These are phyloP conservation scores for Mactra quadrangularis DNA, from an alignment of 1,140 invertebrate species.

Conservation along the genomic window DNA sequence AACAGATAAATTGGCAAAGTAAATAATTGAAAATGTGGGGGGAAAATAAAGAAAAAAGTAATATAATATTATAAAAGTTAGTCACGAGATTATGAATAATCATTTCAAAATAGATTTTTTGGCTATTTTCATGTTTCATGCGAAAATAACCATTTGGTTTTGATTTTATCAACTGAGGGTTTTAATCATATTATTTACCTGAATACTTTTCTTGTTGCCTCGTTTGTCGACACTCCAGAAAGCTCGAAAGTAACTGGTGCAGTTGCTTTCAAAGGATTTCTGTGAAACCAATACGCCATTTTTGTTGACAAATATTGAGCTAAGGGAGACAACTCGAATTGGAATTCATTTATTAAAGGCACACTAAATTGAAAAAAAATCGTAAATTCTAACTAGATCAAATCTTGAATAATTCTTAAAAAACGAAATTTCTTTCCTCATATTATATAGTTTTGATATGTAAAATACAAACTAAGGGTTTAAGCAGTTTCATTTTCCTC, in stretches of 20 bases:
- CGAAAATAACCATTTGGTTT: constrained; percentile 86
- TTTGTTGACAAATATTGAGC: constrained; percentile 64
- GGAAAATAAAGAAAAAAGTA: no score
- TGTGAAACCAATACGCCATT: constrained; percentile 91
- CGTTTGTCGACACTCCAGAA: constrained; percentile 85
- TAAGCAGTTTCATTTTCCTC: no score
- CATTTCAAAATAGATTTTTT: constrained; percentile 62
- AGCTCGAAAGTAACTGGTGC: constrained; percentile 87
- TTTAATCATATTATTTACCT: constrained; percentile 79
- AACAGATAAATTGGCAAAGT: no score
- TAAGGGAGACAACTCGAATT: constrained; percentile 50
- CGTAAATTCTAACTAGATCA: no score
- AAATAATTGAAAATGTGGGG: no score
- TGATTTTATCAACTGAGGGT: not conserved
- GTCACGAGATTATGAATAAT: not conserved
- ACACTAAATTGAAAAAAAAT: no score
- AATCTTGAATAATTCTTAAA: no score
- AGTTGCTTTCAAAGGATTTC: constrained; percentile 89
- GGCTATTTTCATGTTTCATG: constrained; percentile 85
- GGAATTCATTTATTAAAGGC: no score
- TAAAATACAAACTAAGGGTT: no score
- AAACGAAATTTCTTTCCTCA: no score
- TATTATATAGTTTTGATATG: no score
- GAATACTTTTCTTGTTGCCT: constrained; percentile 85
- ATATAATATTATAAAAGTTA: no score